A percentile compares a stretch with the other conserved stretches of the same genome.
These are phyloP conservation scores for Heteronetta atricapilla DNA, from an alignment of 2,113 vertebrate species.

Conservation along the genomic window DNA sequence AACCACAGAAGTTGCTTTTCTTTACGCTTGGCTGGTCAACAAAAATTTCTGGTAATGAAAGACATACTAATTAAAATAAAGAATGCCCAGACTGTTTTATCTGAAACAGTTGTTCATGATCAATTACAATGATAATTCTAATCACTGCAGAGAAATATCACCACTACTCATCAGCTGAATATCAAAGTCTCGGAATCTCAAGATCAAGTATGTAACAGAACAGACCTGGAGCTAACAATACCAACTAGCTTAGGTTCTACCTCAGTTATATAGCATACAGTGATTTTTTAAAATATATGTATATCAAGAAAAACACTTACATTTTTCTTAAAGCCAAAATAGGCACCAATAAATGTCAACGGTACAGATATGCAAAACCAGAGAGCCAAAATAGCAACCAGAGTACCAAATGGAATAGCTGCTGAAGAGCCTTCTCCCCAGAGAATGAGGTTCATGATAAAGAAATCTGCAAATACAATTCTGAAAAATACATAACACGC, in stretches of 20 bases:
- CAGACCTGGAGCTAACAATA: background rate
- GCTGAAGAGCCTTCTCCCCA: constrained; percentile 98
- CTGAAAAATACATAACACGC: constrained; percentile 76
- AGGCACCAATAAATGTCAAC: constrained; percentile 94
- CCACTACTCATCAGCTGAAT: background rate
- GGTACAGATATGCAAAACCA: constrained; percentile 99
- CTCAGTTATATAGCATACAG: background rate
- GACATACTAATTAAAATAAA: background rate
- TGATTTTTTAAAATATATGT: background rate
- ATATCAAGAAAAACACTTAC: constrained; percentile 74
- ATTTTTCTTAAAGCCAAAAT: constrained; percentile 97
- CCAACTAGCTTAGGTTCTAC: background rate
- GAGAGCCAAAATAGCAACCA: constrained; percentile 94
- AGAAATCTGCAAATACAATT: constrained; percentile 98
- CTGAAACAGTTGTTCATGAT: background rate
- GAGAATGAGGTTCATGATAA: constrained; percentile 98
- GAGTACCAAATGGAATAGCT: constrained; percentile 93
- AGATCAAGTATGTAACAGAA: background rate
- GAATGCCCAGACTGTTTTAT: background rate
- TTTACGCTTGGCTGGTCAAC: background rate
- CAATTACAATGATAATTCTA: background rate
- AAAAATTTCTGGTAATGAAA: background rate
- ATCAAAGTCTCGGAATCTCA: background rate
- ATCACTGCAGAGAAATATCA: fast-evolving
- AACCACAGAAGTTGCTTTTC: background rate